A percentile compares a stretch with the other conserved stretches of the same genome.
These are phyloP conservation scores for Lepidostoma basale DNA, from an alignment of 1,140 invertebrate genomes.

Conservation along the genomic window DNA sequence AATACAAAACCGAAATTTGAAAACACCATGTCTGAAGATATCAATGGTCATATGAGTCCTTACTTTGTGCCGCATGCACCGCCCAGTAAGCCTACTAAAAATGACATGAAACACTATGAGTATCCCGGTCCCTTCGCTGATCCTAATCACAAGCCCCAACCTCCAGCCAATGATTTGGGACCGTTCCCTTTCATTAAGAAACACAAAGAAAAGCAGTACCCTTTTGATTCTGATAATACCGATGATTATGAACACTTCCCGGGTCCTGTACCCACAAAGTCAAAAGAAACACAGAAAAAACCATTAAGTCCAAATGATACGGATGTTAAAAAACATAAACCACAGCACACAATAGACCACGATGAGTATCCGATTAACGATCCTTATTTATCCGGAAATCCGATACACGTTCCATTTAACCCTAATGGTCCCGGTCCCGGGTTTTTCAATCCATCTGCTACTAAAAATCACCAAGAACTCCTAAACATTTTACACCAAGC, in stretches of 20 bases:
- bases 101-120: conserved; percentile 40
- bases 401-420: conserved; percentile 40
- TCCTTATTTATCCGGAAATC: conserved; percentile 42
- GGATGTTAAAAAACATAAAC: conserved; percentile 14
- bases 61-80: conserved; percentile 28
- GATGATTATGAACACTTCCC: conserved; percentile 28
- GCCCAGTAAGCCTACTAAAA: conserved; percentile 30
- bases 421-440: conserved; percentile 49
- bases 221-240: conserved; percentile 20
- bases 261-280: conserved; percentile 5
- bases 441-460: conserved; percentile 51
- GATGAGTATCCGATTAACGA: conserved; percentile 43
- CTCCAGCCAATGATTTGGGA: conserved; percentile 36
- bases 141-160: conserved; percentile 40
- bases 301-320: conserved; percentile 25
- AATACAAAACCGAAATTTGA: conserved; percentile 23
- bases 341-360: conserved; percentile 18
- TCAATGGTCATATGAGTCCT: conserved; percentile 26
- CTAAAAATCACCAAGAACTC: conserved; percentile 46
- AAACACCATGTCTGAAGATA: conserved; percentile 1
- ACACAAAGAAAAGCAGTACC: conserved; percentile 44
- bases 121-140: conserved; percentile 45
- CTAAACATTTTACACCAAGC: conserved; percentile 33
- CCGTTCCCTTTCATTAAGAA: conserved; percentile 44
- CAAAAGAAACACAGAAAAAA: conserved; percentile 40